Evolutionary conservation across 2,797 vertebrate species (phyloP).

Genomic region (Sebastes matsubarae): DNA sequence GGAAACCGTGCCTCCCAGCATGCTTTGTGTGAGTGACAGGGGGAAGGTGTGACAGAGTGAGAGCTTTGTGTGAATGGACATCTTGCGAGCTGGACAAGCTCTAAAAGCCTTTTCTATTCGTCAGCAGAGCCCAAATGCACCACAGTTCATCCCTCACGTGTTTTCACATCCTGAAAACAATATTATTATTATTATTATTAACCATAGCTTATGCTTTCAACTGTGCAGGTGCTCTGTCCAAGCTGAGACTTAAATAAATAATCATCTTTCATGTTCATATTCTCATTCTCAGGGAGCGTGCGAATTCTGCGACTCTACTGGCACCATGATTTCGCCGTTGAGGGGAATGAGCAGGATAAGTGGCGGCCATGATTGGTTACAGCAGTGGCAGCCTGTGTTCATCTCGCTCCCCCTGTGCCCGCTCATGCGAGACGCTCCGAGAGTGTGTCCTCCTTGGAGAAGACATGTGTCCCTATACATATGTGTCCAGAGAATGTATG

Average conservation of each 20-base stretch:
- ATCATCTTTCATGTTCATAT: constrained; percentile 24
- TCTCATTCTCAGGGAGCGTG: constrained; percentile 13
- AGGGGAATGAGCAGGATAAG: constrained; percentile 52
- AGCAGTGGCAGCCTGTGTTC: constrained; percentile 66
- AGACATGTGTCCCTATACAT: constrained; percentile 31
- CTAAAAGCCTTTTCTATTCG: constrained; percentile 9
- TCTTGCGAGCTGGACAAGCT: constrained; percentile 45
- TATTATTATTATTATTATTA: neutral
- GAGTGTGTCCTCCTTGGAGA: constrained; percentile 55
- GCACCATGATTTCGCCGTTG: constrained; percentile 47
- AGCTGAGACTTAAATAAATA: constrained; percentile 5
- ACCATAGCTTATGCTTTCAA: neutral
- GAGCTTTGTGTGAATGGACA: constrained; percentile 69
- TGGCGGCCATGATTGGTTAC: constrained; percentile 67
- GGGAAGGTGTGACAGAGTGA: constrained; percentile 75
- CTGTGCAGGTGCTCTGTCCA: neutral
- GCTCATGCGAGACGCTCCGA: constrained; percentile 47
- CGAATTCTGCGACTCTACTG: constrained; percentile 7
- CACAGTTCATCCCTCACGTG: neutral
- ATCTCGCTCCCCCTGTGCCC: constrained; percentile 64
- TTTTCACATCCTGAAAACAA: neutral
- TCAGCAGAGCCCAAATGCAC: neutral
- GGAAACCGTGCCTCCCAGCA: constrained; percentile 81
- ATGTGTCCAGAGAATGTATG: constrained; percentile 15
- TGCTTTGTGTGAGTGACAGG: constrained; percentile 78